Conservation (phyloP, 2,888 invertebrate species). For the Tipula confusa region DNA sequence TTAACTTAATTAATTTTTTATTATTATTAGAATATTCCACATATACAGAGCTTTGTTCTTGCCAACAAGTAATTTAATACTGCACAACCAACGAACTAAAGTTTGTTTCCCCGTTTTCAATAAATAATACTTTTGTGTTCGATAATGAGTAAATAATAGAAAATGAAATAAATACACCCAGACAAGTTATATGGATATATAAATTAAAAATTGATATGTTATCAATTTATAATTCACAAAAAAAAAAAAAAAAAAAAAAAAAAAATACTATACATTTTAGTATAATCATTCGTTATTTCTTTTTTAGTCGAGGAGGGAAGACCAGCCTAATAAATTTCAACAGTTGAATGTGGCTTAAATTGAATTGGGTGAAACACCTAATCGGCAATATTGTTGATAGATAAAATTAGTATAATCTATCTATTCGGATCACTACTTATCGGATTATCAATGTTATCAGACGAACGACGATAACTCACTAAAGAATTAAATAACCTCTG, state of each 20-base stretch:
- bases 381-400: no score
- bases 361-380: no score
- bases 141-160: conserved; percentile 17
- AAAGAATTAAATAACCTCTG: no score
- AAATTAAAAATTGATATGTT: conserved; percentile 12
- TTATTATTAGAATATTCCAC: neutral
- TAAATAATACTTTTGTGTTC: neutral
- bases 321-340: no score
- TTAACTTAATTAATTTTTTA: neutral
- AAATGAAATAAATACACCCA: neutral
- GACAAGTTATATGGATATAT: neutral
- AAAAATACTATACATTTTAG: neutral
- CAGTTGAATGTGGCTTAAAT: no score
- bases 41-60: neutral
- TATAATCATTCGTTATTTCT: no score
- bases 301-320: neutral
- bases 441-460: no score
- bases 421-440: no score
- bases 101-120: neutral
- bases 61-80: neutral
- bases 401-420: no score
- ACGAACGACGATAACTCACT: no score
- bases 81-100: neutral
- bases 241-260: neutral
- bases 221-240: neutral